These are phyloP conservation scores for Erebia palarica DNA, from an alignment of 2,888 invertebrate species.

Conservation along the genomic window DNA sequence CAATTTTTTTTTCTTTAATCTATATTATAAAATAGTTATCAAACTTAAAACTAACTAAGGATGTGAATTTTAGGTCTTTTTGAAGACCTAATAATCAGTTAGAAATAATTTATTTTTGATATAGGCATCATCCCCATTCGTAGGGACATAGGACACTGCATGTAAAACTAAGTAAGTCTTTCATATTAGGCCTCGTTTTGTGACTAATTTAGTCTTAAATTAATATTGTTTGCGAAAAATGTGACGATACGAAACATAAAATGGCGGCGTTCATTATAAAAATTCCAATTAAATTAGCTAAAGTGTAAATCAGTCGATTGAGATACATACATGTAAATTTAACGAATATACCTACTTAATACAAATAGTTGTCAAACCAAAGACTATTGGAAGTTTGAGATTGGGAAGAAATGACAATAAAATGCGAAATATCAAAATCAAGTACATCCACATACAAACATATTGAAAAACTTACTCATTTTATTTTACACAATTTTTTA, in stretches of 20 bases:
- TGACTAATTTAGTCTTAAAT: not conserved
- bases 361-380: conserved; percentile 14
- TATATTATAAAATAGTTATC: too few relatives aligned
- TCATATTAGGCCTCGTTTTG: not conserved
- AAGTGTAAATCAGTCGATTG: conserved; percentile 33
- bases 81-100: too few relatives aligned
- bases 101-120: too few relatives aligned
- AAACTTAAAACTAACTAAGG: too few relatives aligned
- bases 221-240: too few relatives aligned
- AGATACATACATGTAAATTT: conserved; percentile 14
- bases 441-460: not conserved
- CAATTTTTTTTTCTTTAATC: too few relatives aligned
- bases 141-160: not conserved
- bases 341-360: conserved; percentile 18
- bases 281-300: conserved; percentile 25
- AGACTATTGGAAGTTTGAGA: not conserved
- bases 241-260: not conserved
- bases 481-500: too few relatives aligned
- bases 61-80: too few relatives aligned
- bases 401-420: not conserved
- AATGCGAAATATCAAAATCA: not conserved
- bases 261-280: conserved; percentile 22
- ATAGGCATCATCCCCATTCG: too few relatives aligned
- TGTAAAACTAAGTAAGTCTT: not conserved
- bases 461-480: not conserved